These are phyloP conservation scores for Venusia cambrica DNA, from an alignment of 2,888 invertebrate species.

Conservation along the genomic window DNA sequence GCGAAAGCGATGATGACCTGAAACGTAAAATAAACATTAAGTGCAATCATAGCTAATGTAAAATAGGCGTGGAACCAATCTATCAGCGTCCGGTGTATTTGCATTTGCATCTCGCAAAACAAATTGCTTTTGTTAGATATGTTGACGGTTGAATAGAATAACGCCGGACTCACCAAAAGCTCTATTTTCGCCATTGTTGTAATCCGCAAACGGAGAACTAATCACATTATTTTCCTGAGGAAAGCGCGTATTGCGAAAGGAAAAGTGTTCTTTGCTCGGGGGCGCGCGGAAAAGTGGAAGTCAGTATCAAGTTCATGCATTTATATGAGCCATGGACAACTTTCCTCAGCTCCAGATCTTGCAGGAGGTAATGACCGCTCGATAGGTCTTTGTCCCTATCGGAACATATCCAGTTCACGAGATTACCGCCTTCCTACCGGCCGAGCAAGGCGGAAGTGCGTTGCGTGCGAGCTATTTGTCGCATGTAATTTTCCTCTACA, in stretches of 20 bases:
- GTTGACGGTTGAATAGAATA: conserved; percentile 20
- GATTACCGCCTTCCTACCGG: conserved; percentile 48
- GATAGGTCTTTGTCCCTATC: conserved; percentile 75
- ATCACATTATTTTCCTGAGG: conserved; percentile 55
- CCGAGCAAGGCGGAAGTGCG: conserved; percentile 39
- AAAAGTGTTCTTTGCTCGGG: conserved; percentile 62
- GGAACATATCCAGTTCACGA: conserved; percentile 63
- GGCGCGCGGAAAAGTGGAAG: conserved; percentile 66
- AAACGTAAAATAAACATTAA: conserved; percentile 44
- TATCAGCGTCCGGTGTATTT: conserved; percentile 37
- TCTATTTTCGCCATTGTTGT: conserved; percentile 56
- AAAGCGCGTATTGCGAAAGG: conserved; percentile 54
- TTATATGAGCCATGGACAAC: conserved; percentile 69
- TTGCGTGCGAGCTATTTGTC: conserved; percentile 25
- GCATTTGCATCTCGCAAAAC: conserved; percentile 16
- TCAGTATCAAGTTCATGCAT: conserved; percentile 73
- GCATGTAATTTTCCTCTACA: conserved; percentile 5
- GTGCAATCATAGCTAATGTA: conserved; percentile 44
- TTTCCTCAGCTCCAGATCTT: conserved; percentile 68
- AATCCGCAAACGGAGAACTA: conserved; percentile 28
- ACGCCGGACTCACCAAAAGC: conserved; percentile 58
- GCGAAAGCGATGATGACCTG: conserved; percentile 62
- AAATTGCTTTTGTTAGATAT: conserved; percentile 16
- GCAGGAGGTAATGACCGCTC: conserved; percentile 66
- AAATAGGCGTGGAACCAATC: conserved; percentile 42